These are phyloP conservation scores for Acanthopleura granulata DNA, from an alignment of 2,888 invertebrate genomes.

Conservation along the genomic window DNA sequence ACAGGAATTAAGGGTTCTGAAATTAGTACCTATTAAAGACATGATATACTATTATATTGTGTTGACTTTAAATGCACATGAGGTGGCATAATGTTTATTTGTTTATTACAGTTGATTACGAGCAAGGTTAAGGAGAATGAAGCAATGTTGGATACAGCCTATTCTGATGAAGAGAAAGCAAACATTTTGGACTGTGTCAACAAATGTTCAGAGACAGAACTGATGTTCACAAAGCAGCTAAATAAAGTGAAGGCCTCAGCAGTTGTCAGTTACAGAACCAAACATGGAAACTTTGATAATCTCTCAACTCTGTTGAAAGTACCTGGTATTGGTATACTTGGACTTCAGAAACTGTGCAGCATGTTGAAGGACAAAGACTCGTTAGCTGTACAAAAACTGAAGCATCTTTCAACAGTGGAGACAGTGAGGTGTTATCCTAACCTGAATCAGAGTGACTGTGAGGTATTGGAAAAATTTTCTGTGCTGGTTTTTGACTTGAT, in stretches of 20 bases:
- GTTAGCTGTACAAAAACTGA: slow-evolving; percentile 25
- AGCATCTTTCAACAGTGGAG: slow-evolving; percentile 19
- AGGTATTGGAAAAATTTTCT: slow-evolving; percentile 17
- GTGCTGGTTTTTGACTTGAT: too few species aligned
- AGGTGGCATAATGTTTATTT: too few species aligned
- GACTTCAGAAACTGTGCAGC: slow-evolving; percentile 32
- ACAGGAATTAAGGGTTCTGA: too few species aligned
- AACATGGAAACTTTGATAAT: slow-evolving; percentile 28
- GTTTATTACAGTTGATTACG: not conserved
- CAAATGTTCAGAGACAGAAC: slow-evolving; percentile 26
- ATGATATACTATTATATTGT: too few species aligned
- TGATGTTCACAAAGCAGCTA: slow-evolving; percentile 28
- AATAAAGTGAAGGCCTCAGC: slow-evolving; percentile 29
- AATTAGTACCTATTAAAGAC: too few species aligned
- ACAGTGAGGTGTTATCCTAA: slow-evolving; percentile 26
- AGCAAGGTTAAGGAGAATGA: slow-evolving; percentile 10
- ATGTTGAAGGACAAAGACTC: slow-evolving; percentile 26
- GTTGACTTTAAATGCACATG: too few species aligned
- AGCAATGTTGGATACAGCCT: slow-evolving; percentile 28
- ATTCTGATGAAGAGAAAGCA: slow-evolving; percentile 26
- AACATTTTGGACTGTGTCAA: slow-evolving; percentile 34
- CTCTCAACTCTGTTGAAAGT: slow-evolving; percentile 30
- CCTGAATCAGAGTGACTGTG: slow-evolving; percentile 19
- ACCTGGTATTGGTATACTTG: slow-evolving; percentile 32
- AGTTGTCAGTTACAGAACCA: slow-evolving; percentile 28